Evolutionary conservation across 2,888 invertebrate genomes (phyloP).

Genomic region (Lamellibrachia columna): DNA sequence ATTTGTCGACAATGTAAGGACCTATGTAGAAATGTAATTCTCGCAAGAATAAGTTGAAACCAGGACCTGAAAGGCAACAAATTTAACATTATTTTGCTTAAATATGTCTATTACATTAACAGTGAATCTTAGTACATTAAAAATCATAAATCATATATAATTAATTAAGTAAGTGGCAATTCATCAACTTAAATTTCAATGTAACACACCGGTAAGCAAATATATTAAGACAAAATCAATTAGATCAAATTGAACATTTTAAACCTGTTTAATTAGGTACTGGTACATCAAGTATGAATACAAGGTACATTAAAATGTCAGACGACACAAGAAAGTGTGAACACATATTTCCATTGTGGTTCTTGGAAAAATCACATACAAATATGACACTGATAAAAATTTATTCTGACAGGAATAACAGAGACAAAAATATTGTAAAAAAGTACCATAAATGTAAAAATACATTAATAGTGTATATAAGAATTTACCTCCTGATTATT

Average conservation of each 20-base stretch:
- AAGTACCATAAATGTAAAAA: too few relatives aligned
- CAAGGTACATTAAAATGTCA: too few relatives aligned
- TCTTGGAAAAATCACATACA: too few relatives aligned
- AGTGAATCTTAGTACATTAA: not conserved
- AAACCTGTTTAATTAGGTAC: not conserved
- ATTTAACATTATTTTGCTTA: not conserved
- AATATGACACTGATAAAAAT: too few relatives aligned
- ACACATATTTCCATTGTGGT: too few relatives aligned
- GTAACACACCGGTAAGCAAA: not conserved
- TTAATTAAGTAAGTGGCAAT: not conserved
- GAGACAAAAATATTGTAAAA: too few relatives aligned
- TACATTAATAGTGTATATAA: too few relatives aligned
- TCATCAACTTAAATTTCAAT: not conserved
- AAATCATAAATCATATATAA: not conserved
- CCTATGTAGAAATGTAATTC: conserved; percentile 60
- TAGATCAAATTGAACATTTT: not conserved
- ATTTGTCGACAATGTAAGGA: conserved; percentile 60
- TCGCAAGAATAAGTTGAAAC: conserved; percentile 64
- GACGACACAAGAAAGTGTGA: too few relatives aligned
- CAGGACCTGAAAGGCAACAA: conserved; percentile 60
- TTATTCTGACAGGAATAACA: too few relatives aligned
- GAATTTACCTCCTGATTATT: too few relatives aligned
- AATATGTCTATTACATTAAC: not conserved
- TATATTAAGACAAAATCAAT: not conserved
- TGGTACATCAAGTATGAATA: not conserved